A percentile compares a stretch with the other conserved stretches of the same genome.
These are phyloP conservation scores for Chionoecetes opilio DNA, from an alignment of 1,140 invertebrate genomes.

Conservation along the genomic window DNA sequence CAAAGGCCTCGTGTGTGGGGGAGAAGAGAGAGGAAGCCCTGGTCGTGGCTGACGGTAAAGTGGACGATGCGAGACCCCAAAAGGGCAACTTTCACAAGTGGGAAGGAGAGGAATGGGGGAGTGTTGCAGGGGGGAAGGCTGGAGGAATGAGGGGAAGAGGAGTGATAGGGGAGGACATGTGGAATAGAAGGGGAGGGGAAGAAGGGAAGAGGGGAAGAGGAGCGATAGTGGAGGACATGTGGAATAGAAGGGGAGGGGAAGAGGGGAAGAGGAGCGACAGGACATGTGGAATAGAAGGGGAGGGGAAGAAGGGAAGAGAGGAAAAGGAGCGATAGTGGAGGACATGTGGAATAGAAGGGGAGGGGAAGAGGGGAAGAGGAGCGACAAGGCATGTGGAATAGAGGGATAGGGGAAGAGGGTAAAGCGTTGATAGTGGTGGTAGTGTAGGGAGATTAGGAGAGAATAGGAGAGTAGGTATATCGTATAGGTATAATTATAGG, in stretches of 20 bases:
- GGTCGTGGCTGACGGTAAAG: too few species aligned
- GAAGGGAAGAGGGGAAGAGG: neutral
- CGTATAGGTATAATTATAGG: too few species aligned
- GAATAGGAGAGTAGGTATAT: too few species aligned
- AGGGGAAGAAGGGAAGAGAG: neutral
- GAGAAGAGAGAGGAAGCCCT: neutral
- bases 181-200: too few species aligned
- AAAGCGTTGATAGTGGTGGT: too few species aligned
- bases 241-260: neutral
- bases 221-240: neutral
- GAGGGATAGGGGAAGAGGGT: too few species aligned
- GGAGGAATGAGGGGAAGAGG: neutral
- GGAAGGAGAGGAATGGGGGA: neutral
- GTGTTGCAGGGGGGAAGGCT: neutral
- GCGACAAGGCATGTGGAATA: too few species aligned
- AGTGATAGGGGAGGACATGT: neutral
- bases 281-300: neutral
- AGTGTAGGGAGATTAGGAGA: too few species aligned
- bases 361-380: neutral
- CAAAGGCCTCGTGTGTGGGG: neutral
- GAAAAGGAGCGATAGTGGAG: neutral
- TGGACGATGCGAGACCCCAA: too few species aligned
- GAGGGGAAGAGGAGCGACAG: neutral
- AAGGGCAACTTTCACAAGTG: neutral
- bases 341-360: neutral